These are phyloP conservation scores for Tetragonula carbonaria DNA, from an alignment of 2,888 invertebrate genomes.

Conservation along the genomic window DNA sequence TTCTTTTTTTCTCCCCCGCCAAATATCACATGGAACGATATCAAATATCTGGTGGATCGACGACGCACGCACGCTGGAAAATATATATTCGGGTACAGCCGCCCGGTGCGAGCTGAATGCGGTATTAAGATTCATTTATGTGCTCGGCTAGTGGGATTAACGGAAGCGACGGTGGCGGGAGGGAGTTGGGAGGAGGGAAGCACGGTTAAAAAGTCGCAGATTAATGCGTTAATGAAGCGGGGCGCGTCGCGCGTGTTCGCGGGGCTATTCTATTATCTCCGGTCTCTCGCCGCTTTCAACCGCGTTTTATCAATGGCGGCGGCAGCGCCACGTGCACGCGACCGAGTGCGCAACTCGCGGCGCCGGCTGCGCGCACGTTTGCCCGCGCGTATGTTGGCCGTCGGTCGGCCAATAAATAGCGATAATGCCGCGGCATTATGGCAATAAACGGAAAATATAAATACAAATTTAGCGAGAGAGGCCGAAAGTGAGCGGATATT, in stretches of 20 bases:
- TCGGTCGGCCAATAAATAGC: slow-evolving; percentile 79
- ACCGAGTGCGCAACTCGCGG: not conserved
- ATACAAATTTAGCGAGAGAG: slow-evolving; percentile 77
- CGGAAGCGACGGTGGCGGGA: not conserved
- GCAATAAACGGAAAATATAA: slow-evolving; percentile 81
- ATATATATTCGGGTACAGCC: not conserved
- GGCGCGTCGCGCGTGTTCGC: slow-evolving; percentile 27
- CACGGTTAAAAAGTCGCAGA: slow-evolving; percentile 47
- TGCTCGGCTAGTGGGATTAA: slow-evolving; percentile 52
- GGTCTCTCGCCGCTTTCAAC: slow-evolving; percentile 66
- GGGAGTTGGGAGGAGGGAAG: not conserved
- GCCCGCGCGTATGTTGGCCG: slow-evolving; percentile 67
- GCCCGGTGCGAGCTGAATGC: not conserved
- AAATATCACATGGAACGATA: not conserved
- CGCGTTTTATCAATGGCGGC: slow-evolving; percentile 64
- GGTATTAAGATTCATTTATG: slow-evolving; percentile 57
- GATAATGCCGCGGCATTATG: slow-evolving; percentile 78
- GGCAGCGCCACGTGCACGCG: slow-evolving; percentile 43
- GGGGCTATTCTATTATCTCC: slow-evolving; percentile 66
- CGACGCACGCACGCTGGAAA: not conserved
- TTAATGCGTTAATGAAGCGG: slow-evolving; percentile 60
- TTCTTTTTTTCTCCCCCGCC: no score
- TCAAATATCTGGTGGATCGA: slow-evolving; percentile 10
- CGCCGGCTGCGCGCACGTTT: not conserved
- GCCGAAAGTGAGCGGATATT: slow-evolving; percentile 62